Evolutionary conservation across 2,888 invertebrate genomes (phyloP), one percentile per base, ranked within the genome.

Genomic region (Macaria notata): DNA sequence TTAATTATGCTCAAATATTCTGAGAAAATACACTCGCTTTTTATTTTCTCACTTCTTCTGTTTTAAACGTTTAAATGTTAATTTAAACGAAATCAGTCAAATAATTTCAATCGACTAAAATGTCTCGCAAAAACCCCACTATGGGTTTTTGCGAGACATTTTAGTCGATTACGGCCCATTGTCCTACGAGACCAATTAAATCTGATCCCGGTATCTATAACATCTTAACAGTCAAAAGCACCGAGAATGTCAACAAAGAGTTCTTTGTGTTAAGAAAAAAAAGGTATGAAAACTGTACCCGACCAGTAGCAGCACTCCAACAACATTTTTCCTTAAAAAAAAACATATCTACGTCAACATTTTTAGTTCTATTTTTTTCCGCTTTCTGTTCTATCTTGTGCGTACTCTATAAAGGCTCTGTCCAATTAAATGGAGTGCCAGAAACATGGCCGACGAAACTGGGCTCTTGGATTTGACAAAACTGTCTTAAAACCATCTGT

Each of bases 391-490:
- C 2, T 19, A 19, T 19, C 19, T 19, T 19, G 19, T 19, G 19
- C 19, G 19, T 19, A 1, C 19, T 19, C 19, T 19, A 73, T 70
- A 74, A 69, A 74, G 69, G 63, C 67, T 58, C 79, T 72, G 78
- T 79, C 76, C 81, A 81, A 82, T 83, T 81, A 81, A 76, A 76
- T 69, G 73, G 73, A 81, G 78, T 81, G 81, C 72, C 79, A 79
- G 69, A 73, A 73, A 70, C 79, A 78, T 68, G 65, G 55, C 33
- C 54, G 70, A 69, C 54, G 64, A 61, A 66, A 64, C 69, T 67
- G 70, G 68, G 64, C 68, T 66, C 63, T 65, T 44, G 53, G 49
- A 50, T 60, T 61, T 63, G 65, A 64, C 64, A 69, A 72, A 73
- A 72, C 65, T 63, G 72, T 75, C 76, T 75, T 63, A 67, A 70